Evolutionary conservation across 2,888 invertebrate species (phyloP).

Genomic region (Branchipolynoe longqiensis): DNA sequence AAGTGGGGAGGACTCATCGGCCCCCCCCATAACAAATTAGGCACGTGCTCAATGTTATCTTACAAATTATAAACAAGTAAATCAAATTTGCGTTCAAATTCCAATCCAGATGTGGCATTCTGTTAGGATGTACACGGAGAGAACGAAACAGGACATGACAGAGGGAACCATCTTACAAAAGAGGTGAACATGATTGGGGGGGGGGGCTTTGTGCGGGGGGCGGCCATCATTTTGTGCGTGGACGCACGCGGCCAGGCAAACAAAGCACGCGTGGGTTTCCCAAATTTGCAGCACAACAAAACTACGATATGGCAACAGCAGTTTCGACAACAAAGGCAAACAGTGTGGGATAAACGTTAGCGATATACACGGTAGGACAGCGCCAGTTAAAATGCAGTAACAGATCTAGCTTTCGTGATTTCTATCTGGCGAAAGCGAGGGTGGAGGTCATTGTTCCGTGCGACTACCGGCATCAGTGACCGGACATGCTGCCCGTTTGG

Average conservation of each 20-base stretch:
- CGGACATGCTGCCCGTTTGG: neutral
- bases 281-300: neutral
- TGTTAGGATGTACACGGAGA: constrained; percentile 21
- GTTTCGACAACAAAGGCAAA: no score
- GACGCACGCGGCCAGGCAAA: neutral
- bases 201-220: constrained; percentile 15
- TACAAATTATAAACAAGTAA: neutral
- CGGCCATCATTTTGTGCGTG: constrained; percentile 15
- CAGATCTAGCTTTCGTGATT: no score
- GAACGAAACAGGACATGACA: constrained; percentile 44
- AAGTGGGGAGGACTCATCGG: neutral
- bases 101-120: constrained; percentile 47
- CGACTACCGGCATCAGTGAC: constrained; percentile 26
- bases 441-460: constrained; percentile 46
- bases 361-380: no score
- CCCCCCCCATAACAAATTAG: neutral
- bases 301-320: neutral
- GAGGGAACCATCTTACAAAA: no score
- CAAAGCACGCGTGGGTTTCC: constrained; percentile 50
- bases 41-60: constrained; percentile 20
- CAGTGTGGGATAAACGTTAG: no score
- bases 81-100: neutral
- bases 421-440: no score
- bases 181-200: neutral
- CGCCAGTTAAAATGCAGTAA: no score